Evolutionary conservation across 2,113 vertebrate species (phyloP).

Genomic region (Melanostigma gelatinosum): DNA sequence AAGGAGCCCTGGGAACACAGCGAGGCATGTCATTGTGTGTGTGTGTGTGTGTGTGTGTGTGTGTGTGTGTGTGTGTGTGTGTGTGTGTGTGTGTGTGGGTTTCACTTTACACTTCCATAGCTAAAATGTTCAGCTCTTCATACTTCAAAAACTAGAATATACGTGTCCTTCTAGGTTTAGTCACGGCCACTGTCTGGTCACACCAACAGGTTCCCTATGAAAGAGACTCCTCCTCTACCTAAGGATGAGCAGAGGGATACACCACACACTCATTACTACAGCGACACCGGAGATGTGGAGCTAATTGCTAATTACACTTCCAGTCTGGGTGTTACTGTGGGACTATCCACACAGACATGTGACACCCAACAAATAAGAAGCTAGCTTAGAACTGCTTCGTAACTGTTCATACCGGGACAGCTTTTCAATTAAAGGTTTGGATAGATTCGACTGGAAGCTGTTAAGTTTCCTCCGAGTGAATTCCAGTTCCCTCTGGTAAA

Average conservation of each 20-base stretch:
- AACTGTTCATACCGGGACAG: background rate
- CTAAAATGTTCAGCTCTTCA: background rate
- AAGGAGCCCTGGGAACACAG: constrained; percentile 25
- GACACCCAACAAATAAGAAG: background rate
- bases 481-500: background rate
- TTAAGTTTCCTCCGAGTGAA: background rate
- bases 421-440: background rate
- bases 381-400: background rate
- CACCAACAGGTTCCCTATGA: background rate
- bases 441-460: background rate
- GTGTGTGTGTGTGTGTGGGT: too few species aligned
- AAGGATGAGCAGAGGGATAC: background rate
- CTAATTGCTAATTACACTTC: background rate
- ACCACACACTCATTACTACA: background rate
- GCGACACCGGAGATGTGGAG: background rate
- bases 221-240: background rate
- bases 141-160: background rate
- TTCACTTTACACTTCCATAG: background rate
- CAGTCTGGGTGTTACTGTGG: background rate
- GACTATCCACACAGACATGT: background rate
- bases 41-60: background rate
- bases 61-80: too few species aligned
- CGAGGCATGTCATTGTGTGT: background rate
- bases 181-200: too few species aligned
- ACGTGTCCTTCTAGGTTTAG: background rate